Base-by-base conservation (phyloP, 2,888 invertebrate species). In the Apotomis turbidana region DNA sequence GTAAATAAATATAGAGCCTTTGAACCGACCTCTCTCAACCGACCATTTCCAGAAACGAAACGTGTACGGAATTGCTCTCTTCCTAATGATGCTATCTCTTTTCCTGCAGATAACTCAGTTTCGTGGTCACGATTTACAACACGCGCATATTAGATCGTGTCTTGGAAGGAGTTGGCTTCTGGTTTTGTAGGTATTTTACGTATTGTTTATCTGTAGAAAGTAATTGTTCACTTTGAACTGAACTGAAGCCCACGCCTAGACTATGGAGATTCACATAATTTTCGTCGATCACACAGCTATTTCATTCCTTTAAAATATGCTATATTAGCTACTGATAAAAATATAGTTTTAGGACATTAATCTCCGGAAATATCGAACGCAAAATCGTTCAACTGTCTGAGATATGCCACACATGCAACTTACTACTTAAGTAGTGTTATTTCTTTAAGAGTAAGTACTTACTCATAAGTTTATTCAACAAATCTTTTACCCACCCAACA, bases 11-110 rank as follows among this genome's bases (percentile, higher is more conserved):
- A 49, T 5, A 46, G 66, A 84, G 81, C 82, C 80, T 75, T 84
- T 77, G 81, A 87, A 88, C 88, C 90, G 89, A 88, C 87, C 88
- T 81, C 71, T 70, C 73, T 80, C 81, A 83, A 82, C 84, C 79
- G 79, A 70, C 78, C 78, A 81, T 85, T 85, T 87, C 88, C 87
- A 87, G 84, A 68, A 71, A 52, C 75, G 74, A 81, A 79, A 85
- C 87, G 85, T 87, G 85, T 79, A 76, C 78, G 75, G 86, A 88
- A 87, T 89, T 79, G 80, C 83, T 83, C 77, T 83, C 78, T 81
- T 83, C 82, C 82, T 81, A 74, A 70, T 76, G 87, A 88, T 87
- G 74, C 77, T 81, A 89, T 87, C 86, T 83, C 75, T 79, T 67
- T 72, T 76, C 75, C 76, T 78, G 78, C 76, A 78, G 78, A 78